Evolutionary conservation across 1,140 invertebrate genomes (phyloP).

Genomic region (Diachasma alloeum): DNA sequence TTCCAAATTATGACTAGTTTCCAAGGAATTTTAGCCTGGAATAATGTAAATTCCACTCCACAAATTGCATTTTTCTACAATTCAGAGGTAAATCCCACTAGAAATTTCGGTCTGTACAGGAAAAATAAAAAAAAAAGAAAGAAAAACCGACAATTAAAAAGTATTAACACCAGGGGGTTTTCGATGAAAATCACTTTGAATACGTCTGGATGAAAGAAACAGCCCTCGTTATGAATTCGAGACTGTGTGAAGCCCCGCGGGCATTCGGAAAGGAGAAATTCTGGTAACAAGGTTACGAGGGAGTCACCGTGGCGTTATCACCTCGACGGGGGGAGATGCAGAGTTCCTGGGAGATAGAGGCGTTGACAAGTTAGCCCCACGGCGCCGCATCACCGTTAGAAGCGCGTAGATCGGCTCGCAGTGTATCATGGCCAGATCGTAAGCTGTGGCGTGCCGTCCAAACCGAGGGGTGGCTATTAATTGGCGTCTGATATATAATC

Average conservation of each 20-base stretch:
- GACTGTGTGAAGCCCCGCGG: neutral
- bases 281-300: slow-evolving; percentile 41
- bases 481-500: slow-evolving; percentile 56
- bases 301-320: slow-evolving; percentile 46
- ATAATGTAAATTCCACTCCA: too few species aligned
- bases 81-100: too few species aligned
- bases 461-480: slow-evolving; percentile 51
- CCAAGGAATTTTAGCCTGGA: too few species aligned
- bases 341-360: neutral
- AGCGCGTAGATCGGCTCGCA: neutral
- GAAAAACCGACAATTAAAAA: neutral
- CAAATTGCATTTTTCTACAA: too few species aligned
- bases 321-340: slow-evolving; percentile 17
- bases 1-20: too few species aligned
- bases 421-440: neutral
- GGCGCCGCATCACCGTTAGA: slow-evolving; percentile 27
- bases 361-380: slow-evolving; percentile 55
- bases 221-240: neutral
- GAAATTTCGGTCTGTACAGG: too few species aligned
- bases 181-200: neutral
- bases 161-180: neutral
- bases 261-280: slow-evolving; percentile 6
- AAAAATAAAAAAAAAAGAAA: neutral
- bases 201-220: neutral
- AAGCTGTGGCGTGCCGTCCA: slow-evolving; percentile 2